Base-by-base conservation (phyloP, 2,888 invertebrate genomes). In the Nomada flava region DNA sequence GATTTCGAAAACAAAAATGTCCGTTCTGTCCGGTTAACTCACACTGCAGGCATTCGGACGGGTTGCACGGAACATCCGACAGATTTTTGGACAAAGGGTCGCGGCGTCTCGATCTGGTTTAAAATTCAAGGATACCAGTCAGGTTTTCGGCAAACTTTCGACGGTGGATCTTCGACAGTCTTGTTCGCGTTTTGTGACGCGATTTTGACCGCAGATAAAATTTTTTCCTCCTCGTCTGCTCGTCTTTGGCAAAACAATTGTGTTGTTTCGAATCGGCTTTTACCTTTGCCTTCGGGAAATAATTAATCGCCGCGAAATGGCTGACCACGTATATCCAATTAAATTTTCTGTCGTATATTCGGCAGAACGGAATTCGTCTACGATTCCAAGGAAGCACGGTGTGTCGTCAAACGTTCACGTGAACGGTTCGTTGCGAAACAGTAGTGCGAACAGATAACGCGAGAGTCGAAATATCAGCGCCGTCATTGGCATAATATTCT, bases 61-160 rank as follows among this genome's bases (percentile, higher is more conserved):
- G 44, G 44, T 62, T 42, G 42, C 29, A 3, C 18, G 59, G 62
- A 70, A 83, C 72, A 10, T 44, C 70, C n/a, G 47, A 59, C 29
- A 74, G 75, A 57, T 65, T 20, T 62, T 26, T 2, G 26, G 18
- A 18, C n/a, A 2, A 75, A 74, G 26, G 52, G 23, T 65, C 52
- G 29, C 47, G 47, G 15, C 76, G 86, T 81, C 82, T 76, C 67
- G 74, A 70, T 55, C 57, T 64, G 76, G 53, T 75, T 47, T 78
- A 67, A 72, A 20, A 82, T 86, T 86, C 87, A 86, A 87, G 85
- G 87, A 76, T 80, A 76, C 42, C 36, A 5, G 23, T 2, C 59
- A n/a, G 50, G 18, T 52, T 20, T 47, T 18, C 59, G 18, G 20
- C 13, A 47, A 36, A 36, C 18, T 63, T 23, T 64, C 44, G n/a